Evolutionary conservation across 2,888 invertebrate genomes (phyloP).

Genomic region (Leptopilina syphax): DNA sequence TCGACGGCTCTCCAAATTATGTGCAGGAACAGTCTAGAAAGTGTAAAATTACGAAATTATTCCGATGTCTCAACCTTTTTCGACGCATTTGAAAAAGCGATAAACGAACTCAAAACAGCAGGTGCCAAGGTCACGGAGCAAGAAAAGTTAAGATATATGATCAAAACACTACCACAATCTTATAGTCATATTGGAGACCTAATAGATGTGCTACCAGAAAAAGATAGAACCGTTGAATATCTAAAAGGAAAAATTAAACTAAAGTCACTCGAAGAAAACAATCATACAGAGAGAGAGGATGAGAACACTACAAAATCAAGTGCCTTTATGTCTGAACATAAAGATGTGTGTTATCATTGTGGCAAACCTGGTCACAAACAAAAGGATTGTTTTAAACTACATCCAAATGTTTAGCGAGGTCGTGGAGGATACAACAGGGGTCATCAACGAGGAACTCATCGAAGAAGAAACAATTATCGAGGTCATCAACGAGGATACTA

Average conservation of each 20-base stretch:
- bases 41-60: constrained; percentile 53
- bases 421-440: no score
- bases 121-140: constrained; percentile 54
- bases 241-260: constrained; percentile 58
- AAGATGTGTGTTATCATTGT: background rate
- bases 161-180: constrained; percentile 57
- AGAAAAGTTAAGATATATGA: constrained; percentile 61
- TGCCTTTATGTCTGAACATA: background rate
- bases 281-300: constrained; percentile 10
- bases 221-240: constrained; percentile 59
- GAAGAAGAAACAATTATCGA: no score
- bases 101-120: constrained; percentile 57
- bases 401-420: background rate
- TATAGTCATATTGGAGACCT: constrained; percentile 62
- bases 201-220: constrained; percentile 57
- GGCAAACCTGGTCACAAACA: constrained; percentile 5
- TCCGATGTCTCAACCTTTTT: constrained; percentile 52
- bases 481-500: no score
- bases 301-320: background rate
- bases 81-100: constrained; percentile 56
- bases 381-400: background rate
- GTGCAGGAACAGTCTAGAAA: constrained; percentile 49
- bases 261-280: constrained; percentile 49
- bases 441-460: no score
- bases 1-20: constrained; percentile 55